Base-by-base conservation (phyloP, 2,888 invertebrate species). In the Oxyscelio sp. region DNA sequence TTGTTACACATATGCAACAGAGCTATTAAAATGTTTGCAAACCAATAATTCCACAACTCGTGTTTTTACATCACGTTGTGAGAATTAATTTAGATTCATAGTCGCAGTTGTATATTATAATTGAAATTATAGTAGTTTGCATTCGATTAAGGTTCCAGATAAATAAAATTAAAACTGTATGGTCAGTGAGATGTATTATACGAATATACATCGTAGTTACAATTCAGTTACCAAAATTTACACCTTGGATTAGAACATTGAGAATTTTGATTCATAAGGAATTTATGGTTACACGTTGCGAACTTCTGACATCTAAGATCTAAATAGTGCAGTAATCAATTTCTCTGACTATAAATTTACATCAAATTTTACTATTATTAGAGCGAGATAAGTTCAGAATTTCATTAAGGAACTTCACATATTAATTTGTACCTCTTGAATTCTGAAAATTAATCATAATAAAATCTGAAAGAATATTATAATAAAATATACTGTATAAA, bases 131-230 rank as follows among this genome's bases (percentile, higher is more conserved):
- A 40, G 40, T 17, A 66, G 54, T 66, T 66, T 22, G 17, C 13
- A 66, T 54, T 66, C 66, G 13, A 54, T 66, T 40, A 52, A 40
- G 17, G 40, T 27, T 0, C 11, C 21, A 17, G n/a, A 54, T 66
- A 52, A 66, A 66, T 66, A 66, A 54, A 40, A 52, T 66, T 50
- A 52, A 54, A 24, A 38, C 24, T 40, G 38, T 40, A 66, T 66
- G 66, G 66, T 66, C 52, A 66, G 66, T 52, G 52, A 66, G 52
- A 17, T 50, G 50, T 21, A 52, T 52, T 52, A 52, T 66, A 66
- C 22, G 24, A 66, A 54, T 50, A 54, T 31, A 65, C 65, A 65
- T 65, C 17, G 34, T 24, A 65, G 65, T 65, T 50, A 34, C 50
- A 50, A 21, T 48, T 11, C 65, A 34, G 34, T 50, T 50, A 50